Percentiles rank a stretch among this genome's conserved stretches.
These are phyloP conservation scores for Limnephilus marmoratus DNA, from an alignment of 2,888 invertebrate species.

Conservation along the genomic window DNA sequence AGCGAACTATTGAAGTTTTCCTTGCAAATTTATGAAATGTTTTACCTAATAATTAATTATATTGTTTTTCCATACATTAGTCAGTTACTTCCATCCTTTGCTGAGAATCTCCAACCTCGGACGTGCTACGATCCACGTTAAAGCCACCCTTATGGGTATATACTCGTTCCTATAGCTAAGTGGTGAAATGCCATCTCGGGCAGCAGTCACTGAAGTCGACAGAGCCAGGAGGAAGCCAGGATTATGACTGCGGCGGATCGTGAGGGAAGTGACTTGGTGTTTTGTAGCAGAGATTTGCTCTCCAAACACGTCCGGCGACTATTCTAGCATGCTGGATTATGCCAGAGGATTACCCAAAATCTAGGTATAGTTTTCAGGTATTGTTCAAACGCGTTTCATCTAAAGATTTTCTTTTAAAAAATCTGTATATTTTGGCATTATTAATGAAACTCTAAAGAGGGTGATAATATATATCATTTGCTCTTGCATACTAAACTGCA, in stretches of 20 bases:
- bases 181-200: not conserved
- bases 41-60: too few species aligned
- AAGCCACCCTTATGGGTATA: not conserved
- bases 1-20: too few species aligned
- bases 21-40: too few species aligned
- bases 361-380: not conserved
- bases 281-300: not conserved
- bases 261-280: not conserved
- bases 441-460: too few species aligned
- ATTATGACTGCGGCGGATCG: conserved; percentile 20
- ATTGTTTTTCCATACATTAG: too few species aligned
- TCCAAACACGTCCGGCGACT: not conserved
- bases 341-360: not conserved
- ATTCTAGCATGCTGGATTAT: not conserved
- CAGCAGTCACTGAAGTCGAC: not conserved
- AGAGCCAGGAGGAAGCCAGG: not conserved
- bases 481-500: too few species aligned
- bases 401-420: too few species aligned
- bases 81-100: not conserved
- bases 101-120: not conserved
- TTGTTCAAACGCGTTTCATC: not conserved
- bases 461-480: too few species aligned
- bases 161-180: not conserved
- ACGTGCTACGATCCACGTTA: not conserved
- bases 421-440: too few species aligned